Evolutionary conservation across 2,888 invertebrate genomes (phyloP), one percentile per base, ranked within the genome.

Genomic region (Eledone cirrhosa): DNA sequence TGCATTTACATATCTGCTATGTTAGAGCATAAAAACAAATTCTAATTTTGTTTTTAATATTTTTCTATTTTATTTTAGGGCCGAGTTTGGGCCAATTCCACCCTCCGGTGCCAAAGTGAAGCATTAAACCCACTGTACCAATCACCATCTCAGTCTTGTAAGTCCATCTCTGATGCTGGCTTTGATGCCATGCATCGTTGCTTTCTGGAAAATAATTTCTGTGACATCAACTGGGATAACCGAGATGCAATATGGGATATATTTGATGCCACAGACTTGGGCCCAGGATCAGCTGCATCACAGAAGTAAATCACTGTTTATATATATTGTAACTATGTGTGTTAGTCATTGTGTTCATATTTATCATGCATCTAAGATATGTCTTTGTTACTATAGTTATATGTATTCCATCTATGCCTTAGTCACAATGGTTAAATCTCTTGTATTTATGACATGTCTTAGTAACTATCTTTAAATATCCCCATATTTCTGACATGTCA

Each of bases 181-280:
- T 76, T 76, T 2, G 48, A 48, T 48, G 76, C 48, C 29, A 76
- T 48, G 48, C 76, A 76, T 47, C 48, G 22, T 13, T 76, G 76
- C 24, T 76, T 76, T 48, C 14, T 76, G 22, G 76, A 76, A 24
- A 76, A 76, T 48, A 48, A 76, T 22, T 76, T 76, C 48, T 76
- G 76, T 29, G 48, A 48, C 76, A 76, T 76, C 8, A 47, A 48
- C 27, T 76, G 48, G 47, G 76, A 76, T 16, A 76, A 76, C 76
- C 47, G 48, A 22, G 76, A 48, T 24, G 76, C 76, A 14, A 76
- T 76, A 19, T 76, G 47, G 76, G 48, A 48, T 47, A 76, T 48
- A 8, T 76, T 76, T 48, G 76, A 76, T 47, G 76, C 76, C 16
- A 76, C 48, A n/a, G 47, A 47, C 19, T 48, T 76, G 24, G 47